A percentile compares a stretch with the other conserved stretches of the same genome.
These are phyloP conservation scores for Trachythela sp. DNA, from an alignment of 64 coral and sea anemone species.

Conservation along the genomic window DNA sequence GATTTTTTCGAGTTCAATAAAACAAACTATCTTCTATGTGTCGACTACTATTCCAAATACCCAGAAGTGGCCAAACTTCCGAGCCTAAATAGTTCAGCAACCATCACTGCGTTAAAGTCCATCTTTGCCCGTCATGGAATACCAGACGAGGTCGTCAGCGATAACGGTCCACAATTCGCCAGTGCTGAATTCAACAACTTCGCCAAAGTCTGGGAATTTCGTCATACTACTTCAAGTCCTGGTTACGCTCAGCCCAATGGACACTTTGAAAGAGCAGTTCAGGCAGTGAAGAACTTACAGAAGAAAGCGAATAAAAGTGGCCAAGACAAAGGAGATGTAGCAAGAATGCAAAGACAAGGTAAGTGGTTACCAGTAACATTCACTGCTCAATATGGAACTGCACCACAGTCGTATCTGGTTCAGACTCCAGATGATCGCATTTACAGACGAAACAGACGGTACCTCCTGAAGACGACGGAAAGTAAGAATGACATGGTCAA, in stretches of 20 bases:
- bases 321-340: not conserved
- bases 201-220: not conserved
- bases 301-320: not conserved
- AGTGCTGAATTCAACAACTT: no score
- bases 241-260: no score
- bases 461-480: not conserved
- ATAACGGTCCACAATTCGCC: no score
- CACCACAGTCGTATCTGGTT: not conserved
- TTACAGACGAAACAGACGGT: not conserved
- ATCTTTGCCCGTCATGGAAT: conserved; percentile 41
- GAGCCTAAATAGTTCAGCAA: conserved; percentile 28
- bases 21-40: not conserved
- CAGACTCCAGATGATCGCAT: not conserved
- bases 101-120: conserved; percentile 32
- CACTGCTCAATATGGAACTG: not conserved
- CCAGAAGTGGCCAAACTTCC: conserved; percentile 19
- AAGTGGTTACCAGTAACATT: not conserved
- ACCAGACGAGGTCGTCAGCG: conserved; percentile 28
- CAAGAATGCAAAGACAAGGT: not conserved
- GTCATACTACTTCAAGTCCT: not conserved
- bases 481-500: not conserved
- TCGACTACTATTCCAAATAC: not conserved
- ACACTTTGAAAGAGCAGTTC: no score
- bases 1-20: not conserved
- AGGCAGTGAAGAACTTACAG: no score